Conservation (phyloP, 2,113 vertebrate species). For the Pipra filicauda region DNA sequence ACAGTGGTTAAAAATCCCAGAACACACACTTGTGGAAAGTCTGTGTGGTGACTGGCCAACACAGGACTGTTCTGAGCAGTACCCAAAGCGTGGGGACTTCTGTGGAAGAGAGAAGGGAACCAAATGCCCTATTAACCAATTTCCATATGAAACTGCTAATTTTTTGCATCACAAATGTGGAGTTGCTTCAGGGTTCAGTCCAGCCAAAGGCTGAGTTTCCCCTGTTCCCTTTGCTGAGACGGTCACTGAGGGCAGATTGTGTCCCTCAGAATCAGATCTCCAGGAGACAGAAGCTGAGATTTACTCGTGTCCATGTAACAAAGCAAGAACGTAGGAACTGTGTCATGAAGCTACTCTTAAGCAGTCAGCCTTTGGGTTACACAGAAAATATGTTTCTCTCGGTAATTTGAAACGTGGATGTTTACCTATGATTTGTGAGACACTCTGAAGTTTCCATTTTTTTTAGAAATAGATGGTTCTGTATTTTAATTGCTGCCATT, state of each 20-base stretch:
- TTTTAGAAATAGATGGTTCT: neutral
- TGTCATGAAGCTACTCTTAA: neutral
- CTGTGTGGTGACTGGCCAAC: neutral
- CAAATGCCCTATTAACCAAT: neutral
- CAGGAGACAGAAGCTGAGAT: neutral
- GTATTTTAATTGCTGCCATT: neutral
- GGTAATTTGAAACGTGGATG: neutral
- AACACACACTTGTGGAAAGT: neutral
- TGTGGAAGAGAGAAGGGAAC: neutral
- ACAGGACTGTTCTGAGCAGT: neutral
- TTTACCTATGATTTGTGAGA: neutral
- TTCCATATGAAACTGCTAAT: neutral
- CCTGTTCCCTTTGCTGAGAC: neutral
- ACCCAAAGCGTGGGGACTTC: neutral
- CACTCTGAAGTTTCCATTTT: neutral
- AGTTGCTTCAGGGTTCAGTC: neutral
- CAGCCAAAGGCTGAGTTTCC: neutral
- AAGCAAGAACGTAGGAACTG: neutral
- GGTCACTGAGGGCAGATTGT: neutral
- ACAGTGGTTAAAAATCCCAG: neutral
- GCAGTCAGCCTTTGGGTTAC: neutral
- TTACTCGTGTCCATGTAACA: fast-evolving
- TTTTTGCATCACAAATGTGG: neutral
- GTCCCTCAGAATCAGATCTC: neutral
- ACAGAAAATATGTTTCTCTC: neutral